Evolutionary conservation across 2,888 invertebrate genomes (phyloP).

Genomic region (Epinotia demarniana): DNA sequence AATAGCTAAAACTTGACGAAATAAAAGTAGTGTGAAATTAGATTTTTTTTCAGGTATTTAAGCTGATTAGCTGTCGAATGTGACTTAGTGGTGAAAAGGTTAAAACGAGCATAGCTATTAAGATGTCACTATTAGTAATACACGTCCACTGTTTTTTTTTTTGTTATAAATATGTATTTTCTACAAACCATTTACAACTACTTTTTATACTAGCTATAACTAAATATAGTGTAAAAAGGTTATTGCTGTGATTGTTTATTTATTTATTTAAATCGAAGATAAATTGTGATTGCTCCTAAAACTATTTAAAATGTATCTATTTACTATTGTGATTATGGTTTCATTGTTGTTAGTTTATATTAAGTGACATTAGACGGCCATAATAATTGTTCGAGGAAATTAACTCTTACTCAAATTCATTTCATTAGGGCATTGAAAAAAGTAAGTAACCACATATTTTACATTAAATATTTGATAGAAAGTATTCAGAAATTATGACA

Average conservation of each 20-base stretch:
- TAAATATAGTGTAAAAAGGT: background rate
- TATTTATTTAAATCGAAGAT: background rate
- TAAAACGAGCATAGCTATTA: background rate
- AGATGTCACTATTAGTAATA: background rate
- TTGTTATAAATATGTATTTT: background rate
- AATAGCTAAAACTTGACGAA: background rate
- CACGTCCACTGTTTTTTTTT: background rate
- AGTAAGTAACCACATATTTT: background rate
- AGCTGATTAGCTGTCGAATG: background rate
- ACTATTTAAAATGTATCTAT: background rate
- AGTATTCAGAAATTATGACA: background rate
- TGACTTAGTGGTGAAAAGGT: background rate
- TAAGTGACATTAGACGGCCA: background rate
- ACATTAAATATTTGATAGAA: background rate
- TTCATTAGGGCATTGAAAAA: background rate
- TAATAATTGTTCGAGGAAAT: conserved; percentile 4
- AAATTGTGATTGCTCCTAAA: background rate
- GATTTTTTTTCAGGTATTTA: conserved; percentile 7
- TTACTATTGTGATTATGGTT: background rate
- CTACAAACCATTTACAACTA: conserved; percentile 1
- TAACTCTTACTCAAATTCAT: conserved; percentile 20
- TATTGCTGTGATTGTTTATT: background rate
- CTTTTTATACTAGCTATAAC: background rate
- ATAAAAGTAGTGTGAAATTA: background rate
- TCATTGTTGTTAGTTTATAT: background rate